A percentile compares a stretch with the other conserved stretches of the same genome.
phyloP scores from a whole-genome alignment of 2,888 invertebrate genomes.

The Tortrix viridana region DNA sequence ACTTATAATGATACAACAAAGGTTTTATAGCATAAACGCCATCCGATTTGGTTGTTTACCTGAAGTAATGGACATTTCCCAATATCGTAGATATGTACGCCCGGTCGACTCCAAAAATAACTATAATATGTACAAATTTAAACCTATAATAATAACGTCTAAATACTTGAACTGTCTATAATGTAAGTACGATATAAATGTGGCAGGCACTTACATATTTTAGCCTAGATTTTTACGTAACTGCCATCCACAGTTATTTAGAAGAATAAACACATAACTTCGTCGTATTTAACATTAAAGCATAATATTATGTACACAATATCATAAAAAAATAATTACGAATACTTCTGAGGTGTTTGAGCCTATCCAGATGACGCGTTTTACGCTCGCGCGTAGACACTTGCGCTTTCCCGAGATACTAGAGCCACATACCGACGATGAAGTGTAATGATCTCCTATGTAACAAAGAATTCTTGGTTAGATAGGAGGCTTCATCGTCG shows the following conservation, averaged over 20 bases:
- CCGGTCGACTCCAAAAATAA: constrained; percentile 2
- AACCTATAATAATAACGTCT: not conserved
- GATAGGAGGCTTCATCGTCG: no score
- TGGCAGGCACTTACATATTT: not conserved
- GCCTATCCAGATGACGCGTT: no score
- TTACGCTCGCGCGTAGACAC: no score
- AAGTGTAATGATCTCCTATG: no score
- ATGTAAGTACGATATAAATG: no score
- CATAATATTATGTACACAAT: not conserved
- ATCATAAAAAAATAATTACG: not conserved
- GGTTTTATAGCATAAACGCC: not conserved
- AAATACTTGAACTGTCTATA: not conserved
- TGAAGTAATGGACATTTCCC: not conserved
- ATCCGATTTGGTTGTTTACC: not conserved
- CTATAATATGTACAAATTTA: not conserved
- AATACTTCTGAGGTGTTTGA: not conserved
- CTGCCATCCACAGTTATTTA: not conserved
- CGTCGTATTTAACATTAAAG: not conserved
- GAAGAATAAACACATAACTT: not conserved
- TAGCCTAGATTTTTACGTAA: not conserved
- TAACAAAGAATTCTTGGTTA: no score
- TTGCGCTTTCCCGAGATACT: no score
- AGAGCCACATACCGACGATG: no score
- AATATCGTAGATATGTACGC: constrained; percentile 5
- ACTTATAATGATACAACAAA: not conserved